phyloP scores from a whole-genome alignment of 2,113 vertebrate species.

The Hippocampus mohnikei region DNA sequence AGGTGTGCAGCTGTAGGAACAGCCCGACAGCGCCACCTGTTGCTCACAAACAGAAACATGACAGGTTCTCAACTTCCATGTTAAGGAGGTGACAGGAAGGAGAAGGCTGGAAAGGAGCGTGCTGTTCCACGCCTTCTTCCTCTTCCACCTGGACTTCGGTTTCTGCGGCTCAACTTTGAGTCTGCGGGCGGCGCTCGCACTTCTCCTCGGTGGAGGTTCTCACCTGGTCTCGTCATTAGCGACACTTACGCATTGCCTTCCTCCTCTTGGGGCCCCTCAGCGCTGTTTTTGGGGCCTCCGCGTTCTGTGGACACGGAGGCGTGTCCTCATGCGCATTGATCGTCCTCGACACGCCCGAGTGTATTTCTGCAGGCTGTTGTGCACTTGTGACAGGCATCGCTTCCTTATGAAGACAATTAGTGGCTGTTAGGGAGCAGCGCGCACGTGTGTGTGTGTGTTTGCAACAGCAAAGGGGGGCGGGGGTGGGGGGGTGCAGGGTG shows the following conservation, averaged over 20 bases:
- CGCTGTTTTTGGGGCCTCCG: constrained; percentile 19
- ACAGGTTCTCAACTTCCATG: too few relatives aligned
- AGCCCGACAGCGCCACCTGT: too few relatives aligned
- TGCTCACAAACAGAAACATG: too few relatives aligned
- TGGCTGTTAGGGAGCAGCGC: constrained; percentile 66
- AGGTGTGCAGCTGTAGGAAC: too few relatives aligned
- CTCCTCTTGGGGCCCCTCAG: constrained; percentile 41
- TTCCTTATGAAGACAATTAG: constrained; percentile 81
- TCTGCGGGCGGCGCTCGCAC: too few relatives aligned
- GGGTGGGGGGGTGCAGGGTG: not conserved
- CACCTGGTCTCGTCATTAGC: constrained; percentile 62
- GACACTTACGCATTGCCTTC: constrained; percentile 59
- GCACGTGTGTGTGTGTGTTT: constrained; percentile 2
- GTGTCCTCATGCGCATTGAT: too few relatives aligned
- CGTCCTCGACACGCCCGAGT: constrained; percentile 20
- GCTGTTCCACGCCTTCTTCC: too few relatives aligned
- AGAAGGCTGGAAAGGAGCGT: too few relatives aligned
- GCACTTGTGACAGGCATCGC: constrained; percentile 74
- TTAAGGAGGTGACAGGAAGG: too few relatives aligned
- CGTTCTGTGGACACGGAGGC: not conserved
- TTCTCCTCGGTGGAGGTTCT: not conserved
- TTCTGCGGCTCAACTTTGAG: too few relatives aligned
- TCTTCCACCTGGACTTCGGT: too few relatives aligned
- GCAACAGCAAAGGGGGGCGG: not conserved
- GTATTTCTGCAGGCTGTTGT: constrained; percentile 76